Conservation (phyloP, 2,888 invertebrate species). For the Spisula solida region DNA sequence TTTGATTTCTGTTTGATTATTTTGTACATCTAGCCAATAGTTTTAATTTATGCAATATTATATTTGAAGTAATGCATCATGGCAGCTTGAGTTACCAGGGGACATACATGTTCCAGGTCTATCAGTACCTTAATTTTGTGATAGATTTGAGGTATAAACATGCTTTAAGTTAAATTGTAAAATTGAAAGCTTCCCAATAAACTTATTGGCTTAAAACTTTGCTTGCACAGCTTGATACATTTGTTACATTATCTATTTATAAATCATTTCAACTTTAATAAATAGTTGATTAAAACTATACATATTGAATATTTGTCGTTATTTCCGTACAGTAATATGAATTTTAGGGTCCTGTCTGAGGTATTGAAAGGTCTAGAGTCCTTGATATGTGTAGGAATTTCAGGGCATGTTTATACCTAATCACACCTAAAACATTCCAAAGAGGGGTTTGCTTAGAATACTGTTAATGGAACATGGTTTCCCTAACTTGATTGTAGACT, state of each 20-base stretch:
- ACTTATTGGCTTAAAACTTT: too few relatives aligned
- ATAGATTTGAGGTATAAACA: constrained; percentile 16
- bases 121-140: constrained; percentile 3
- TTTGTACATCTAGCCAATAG: neutral
- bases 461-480: neutral
- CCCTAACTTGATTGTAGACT: too few relatives aligned
- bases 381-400: neutral
- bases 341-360: neutral
- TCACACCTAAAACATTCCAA: constrained; percentile 7
- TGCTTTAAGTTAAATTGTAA: neutral
- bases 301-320: too few relatives aligned
- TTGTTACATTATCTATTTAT: too few relatives aligned
- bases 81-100: neutral
- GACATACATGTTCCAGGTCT: neutral
- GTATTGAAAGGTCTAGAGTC: neutral
- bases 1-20: neutral
- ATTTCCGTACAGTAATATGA: too few relatives aligned
- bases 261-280: too few relatives aligned
- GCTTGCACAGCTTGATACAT: too few relatives aligned
- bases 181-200: too few relatives aligned
- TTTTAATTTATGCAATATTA: neutral
- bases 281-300: too few relatives aligned
- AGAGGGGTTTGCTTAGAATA: neutral
- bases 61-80: neutral
- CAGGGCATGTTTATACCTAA: constrained; percentile 11